Base-by-base conservation (phyloP, 1,140 invertebrate species). In the Chionoecetes opilio region DNA sequence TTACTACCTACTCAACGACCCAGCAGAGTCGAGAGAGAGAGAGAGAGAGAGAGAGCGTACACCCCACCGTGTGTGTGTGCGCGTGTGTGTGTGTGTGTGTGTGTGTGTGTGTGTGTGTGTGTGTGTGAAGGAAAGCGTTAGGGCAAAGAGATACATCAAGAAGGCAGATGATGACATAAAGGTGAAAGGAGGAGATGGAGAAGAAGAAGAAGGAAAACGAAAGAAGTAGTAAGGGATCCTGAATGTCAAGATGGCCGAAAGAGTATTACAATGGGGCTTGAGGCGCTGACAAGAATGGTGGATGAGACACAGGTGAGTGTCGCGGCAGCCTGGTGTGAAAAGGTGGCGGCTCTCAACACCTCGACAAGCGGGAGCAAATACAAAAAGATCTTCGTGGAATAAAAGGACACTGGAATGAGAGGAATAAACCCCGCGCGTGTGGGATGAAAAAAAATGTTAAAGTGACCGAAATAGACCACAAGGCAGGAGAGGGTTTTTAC, bases 41-140 rank as follows among this genome's bases (percentile, higher is more conserved):
- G n/a, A n/a, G n/a, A n/a, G n/a, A n/a, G n/a, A n/a, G n/a, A n/a
- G n/a, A n/a, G n/a, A n/a, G n/a, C n/a, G n/a, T n/a, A n/a, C n/a
- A n/a, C n/a, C n/a, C n/a, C n/a, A n/a, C n/a, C n/a, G n/a, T n/a
- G n/a, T 11, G 63, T 75, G 11, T n/a, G 63, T 75, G 26, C 34
- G 0, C 29, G 82, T 85, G 82, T 84, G 82, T 84, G 82, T 84
- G 3, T 84, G 82, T 84, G 82, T 84, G 82, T 84, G 82, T 84
- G 82, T 84, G 82, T 84, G 82, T 84, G 82, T 84, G 82, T 84
- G 38, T 41, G 46, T 53, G 46, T 53, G 46, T 53, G n/a, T n/a
- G n/a, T n/a, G n/a, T n/a, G n/a, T n/a, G n/a, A n/a, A n/a, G n/a
- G n/a, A n/a, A n/a, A n/a, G n/a, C n/a, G n/a, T n/a, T n/a, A 9